phyloP scores from a whole-genome alignment of 2,113 vertebrate genomes.

The Myiopsitta monachus region DNA sequence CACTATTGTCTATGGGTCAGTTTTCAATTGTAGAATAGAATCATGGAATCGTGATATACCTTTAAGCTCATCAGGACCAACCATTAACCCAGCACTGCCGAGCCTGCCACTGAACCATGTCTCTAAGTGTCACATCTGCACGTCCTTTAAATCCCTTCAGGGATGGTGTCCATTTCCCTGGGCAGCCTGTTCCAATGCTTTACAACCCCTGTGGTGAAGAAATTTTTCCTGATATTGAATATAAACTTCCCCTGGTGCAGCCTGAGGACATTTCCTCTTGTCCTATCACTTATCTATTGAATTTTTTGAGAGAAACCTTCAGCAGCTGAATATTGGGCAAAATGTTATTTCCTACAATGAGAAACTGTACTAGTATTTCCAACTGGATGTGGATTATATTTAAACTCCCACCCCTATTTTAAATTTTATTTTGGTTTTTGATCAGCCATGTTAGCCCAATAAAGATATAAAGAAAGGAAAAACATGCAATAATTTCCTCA shows the following conservation, averaged over 20 bases:
- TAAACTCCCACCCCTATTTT: background rate
- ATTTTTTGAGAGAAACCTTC: background rate
- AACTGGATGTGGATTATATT: background rate
- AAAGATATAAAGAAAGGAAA: background rate
- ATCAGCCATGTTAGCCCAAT: background rate
- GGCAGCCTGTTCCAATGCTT: background rate
- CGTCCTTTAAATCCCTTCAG: background rate
- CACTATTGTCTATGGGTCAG: background rate
- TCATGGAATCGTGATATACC: background rate
- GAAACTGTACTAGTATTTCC: background rate
- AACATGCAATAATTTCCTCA: background rate
- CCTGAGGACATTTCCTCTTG: background rate
- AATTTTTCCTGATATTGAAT: background rate
- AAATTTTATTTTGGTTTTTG: background rate
- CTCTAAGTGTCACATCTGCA: background rate
- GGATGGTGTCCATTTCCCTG: background rate
- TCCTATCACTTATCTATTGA: background rate
- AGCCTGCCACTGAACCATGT: background rate
- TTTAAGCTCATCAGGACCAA: accelerated
- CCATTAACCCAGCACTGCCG: background rate
- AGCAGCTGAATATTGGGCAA: background rate
- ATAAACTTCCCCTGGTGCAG: background rate
- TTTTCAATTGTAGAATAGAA: background rate
- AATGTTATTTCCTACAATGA: background rate
- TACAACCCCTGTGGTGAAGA: background rate